Evolutionary conservation across 2,797 vertebrate genomes (phyloP), one percentile per base, ranked within the genome.

Genomic region (Garrulus glandarius): DNA sequence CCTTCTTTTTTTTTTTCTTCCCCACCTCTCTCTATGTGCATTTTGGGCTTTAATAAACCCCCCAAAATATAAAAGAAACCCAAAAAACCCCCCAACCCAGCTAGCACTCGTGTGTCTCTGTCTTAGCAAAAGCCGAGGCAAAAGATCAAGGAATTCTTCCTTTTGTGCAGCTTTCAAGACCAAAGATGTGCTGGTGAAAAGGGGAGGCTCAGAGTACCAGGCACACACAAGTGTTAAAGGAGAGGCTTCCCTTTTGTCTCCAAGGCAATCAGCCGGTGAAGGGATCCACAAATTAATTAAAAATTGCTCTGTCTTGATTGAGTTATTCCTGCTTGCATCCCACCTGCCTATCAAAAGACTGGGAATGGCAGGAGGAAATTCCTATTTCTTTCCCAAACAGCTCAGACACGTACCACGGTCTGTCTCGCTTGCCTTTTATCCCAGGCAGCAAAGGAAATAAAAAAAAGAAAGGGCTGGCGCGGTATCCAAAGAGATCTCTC

Each of bases 251-350:
- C 96, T 96, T 97, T 97, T 97, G 98, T 98, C 98, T 98, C 98
- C 97, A 97, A 98, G 98, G 98, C 98, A 97, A 98, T 98, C 97
- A 98, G 97, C 96, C 89, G 71, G 98, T 81, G 53, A 97, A 98
- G 98, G 97, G 98, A 98, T 98, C 98, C 96, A 67, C 98, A 97
- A 95, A 96, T 98, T 98, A 98, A 98, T 98, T 98, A 98, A 98
- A 98, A 98, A 98, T 92, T 94, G 98, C 97, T 97, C 97, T 96
- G 97, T 96, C 96, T 98, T 98, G 97, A 98, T 98, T 97, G 98
- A 98, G 97, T 98, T 97, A 95, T 98, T 98, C 91, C 96, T 96
- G 87, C 95, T 96, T 22, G 30, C 91, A 94, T 96, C 96, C 96
- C 95, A 93, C 90, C 91, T 96, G 97, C 95, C 91, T 64, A 94